A percentile compares a stretch with the other conserved stretches of the same genome.
These are phyloP conservation scores for Carollia perspicillata DNA, from an alignment of 2,113 vertebrate genomes.

Conservation along the genomic window DNA sequence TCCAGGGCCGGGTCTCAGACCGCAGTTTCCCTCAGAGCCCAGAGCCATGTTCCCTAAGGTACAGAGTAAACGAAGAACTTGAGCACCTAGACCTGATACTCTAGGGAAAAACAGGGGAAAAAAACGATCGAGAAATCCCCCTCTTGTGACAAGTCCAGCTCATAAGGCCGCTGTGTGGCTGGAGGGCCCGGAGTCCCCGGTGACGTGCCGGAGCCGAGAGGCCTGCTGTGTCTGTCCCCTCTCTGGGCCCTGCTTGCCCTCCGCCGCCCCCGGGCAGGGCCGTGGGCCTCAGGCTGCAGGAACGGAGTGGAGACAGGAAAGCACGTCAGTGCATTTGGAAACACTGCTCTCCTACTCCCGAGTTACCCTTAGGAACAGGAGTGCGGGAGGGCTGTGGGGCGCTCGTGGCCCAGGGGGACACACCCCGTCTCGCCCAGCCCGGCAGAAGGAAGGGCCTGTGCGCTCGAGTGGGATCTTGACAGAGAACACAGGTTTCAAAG, in stretches of 20 bases:
- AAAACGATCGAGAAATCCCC: background rate
- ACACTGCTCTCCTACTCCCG: background rate
- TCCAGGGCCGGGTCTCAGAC: too few species aligned
- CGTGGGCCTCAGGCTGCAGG: background rate
- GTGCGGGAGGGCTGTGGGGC: fast-evolving
- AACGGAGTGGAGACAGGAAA: background rate
- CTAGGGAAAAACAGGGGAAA: fast-evolving
- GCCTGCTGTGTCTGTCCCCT: fast-evolving
- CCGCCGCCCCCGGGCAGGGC: background rate
- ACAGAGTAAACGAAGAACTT: background rate
- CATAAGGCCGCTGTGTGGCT: fast-evolving
- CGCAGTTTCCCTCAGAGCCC: background rate
- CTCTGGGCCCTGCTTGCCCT: too few species aligned
- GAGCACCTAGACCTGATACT: too few species aligned
- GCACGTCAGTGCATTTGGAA: background rate
- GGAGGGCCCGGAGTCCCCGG: fast-evolving
- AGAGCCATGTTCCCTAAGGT: background rate
- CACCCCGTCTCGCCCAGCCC: background rate
- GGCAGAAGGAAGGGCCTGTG: background rate
- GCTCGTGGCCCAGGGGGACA: background rate
- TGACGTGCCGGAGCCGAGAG: fast-evolving
- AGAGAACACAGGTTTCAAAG: background rate
- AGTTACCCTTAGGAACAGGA: background rate
- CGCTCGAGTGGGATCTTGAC: fast-evolving
- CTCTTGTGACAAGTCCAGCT: background rate